Conservation (phyloP, 1,140 invertebrate species). For the Cepaea nemoralis region DNA sequence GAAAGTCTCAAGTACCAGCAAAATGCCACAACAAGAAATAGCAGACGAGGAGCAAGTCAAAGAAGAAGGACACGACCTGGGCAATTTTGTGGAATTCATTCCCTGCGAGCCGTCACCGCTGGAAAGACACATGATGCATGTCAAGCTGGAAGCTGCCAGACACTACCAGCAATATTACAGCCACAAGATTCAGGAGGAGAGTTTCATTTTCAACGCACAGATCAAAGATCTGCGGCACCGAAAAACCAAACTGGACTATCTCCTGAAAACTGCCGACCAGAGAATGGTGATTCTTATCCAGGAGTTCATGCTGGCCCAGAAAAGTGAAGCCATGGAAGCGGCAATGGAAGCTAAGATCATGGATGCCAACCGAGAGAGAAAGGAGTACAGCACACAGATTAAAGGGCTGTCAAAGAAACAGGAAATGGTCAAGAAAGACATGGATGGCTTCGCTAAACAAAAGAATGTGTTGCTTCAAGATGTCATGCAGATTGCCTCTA, state of each 20-base stretch:
- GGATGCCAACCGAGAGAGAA: constrained; percentile 31
- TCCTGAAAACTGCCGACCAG: constrained; percentile 26
- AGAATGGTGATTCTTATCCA: constrained; percentile 16
- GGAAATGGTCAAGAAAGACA: constrained; percentile 14
- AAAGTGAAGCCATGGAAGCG: constrained; percentile 34
- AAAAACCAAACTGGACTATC: constrained; percentile 30
- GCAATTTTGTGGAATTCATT: constrained; percentile 18
- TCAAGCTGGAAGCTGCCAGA: background rate
- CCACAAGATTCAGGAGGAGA: constrained; percentile 14
- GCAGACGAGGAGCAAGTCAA: background rate
- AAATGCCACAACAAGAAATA: background rate
- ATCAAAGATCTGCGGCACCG: constrained; percentile 19
- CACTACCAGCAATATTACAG: constrained; percentile 20
- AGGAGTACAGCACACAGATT: background rate
- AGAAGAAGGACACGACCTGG: constrained; percentile 4
- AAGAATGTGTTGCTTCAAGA: constrained; percentile 16
- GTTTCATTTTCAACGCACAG: constrained; percentile 15
- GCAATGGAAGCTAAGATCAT: constrained; percentile 10
- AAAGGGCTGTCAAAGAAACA: constrained; percentile 20
- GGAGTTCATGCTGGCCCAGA: constrained; percentile 36
- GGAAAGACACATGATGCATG: background rate
- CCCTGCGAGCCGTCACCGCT: background rate
- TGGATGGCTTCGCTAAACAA: constrained; percentile 27
- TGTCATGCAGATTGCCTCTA: constrained; percentile 20
- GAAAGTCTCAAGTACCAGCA: background rate